Conservation (phyloP, 2,113 vertebrate species). For the Stigmatopora argus region DNA sequence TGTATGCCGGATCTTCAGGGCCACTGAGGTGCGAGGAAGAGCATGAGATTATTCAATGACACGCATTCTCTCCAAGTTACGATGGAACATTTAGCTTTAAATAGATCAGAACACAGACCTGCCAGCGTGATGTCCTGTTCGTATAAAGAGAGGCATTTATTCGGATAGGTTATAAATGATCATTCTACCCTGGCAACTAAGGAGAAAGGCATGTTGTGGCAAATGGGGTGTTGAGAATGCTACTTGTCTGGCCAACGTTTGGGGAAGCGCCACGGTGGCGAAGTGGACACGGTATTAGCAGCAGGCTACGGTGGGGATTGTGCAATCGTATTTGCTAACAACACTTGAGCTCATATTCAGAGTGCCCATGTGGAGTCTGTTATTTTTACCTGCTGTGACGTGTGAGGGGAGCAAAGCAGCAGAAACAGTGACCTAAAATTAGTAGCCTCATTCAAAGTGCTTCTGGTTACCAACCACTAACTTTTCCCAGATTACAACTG, state of each 20-base stretch:
- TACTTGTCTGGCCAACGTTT: slow-evolving; percentile 55
- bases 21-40: slow-evolving; percentile 27
- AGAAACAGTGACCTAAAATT: slow-evolving; percentile 77
- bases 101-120: slow-evolving; percentile 65
- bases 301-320: slow-evolving; percentile 60
- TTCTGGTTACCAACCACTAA: slow-evolving; percentile 33
- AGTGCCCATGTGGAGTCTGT: slow-evolving; percentile 54
- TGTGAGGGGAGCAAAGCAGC: slow-evolving; percentile 62
- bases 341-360: slow-evolving; percentile 68
- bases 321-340: slow-evolving; percentile 78
- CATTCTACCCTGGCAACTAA: slow-evolving; percentile 67
- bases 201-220: slow-evolving; percentile 61
- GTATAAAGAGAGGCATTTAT: slow-evolving; percentile 68
- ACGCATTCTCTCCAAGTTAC: slow-evolving; percentile 54
- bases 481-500: slow-evolving; percentile 45
- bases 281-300: slow-evolving; percentile 55
- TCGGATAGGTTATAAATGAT: slow-evolving; percentile 72
- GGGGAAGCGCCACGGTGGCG: slow-evolving; percentile 36
- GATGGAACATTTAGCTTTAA: slow-evolving; percentile 70
- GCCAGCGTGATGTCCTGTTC: slow-evolving; percentile 61
- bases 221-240: slow-evolving; percentile 54
- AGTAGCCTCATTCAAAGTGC: slow-evolving; percentile 55
- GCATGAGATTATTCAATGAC: slow-evolving; percentile 55
- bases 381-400: slow-evolving; percentile 75
- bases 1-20: slow-evolving; percentile 8